phyloP scores from a whole-genome alignment of 2,888 invertebrate species.

The Metalampra italica region DNA sequence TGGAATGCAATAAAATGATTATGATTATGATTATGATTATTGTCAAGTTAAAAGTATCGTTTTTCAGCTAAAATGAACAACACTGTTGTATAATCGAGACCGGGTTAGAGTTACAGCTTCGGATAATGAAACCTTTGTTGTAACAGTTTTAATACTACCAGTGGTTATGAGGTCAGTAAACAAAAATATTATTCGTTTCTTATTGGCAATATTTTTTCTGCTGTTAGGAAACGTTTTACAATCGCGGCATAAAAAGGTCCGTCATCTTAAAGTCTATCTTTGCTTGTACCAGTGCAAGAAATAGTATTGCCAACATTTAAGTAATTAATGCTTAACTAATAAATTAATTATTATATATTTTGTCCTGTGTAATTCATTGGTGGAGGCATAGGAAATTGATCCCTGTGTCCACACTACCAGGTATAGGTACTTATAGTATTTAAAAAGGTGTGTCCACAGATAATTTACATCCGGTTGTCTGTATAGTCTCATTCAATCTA shows the following conservation, averaged over 20 bases:
- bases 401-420: not conserved
- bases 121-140: conserved; percentile 15
- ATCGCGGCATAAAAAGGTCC: too few relatives aligned
- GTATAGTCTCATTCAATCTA: conserved; percentile 34
- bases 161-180: not conserved
- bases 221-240: too few relatives aligned
- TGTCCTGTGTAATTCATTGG: too few relatives aligned
- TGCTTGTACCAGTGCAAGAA: too few relatives aligned
- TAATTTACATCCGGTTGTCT: conserved; percentile 20
- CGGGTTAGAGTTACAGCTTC: conserved; percentile 7
- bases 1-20: too few relatives aligned
- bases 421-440: too few relatives aligned
- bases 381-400: too few relatives aligned
- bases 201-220: not conserved
- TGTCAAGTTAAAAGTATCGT: conserved; percentile 8
- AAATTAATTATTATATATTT: too few relatives aligned
- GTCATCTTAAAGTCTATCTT: too few relatives aligned
- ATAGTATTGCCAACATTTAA: too few relatives aligned
- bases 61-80: conserved; percentile 15
- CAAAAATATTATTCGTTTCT: not conserved
- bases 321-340: too few relatives aligned
- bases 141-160: conserved; percentile 6
- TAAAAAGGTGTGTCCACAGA: conserved; percentile 10
- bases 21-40: too few relatives aligned
- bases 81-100: conserved; percentile 11